Evolutionary conservation across 2,888 invertebrate genomes (phyloP).

Genomic region (Elysia crispata): DNA sequence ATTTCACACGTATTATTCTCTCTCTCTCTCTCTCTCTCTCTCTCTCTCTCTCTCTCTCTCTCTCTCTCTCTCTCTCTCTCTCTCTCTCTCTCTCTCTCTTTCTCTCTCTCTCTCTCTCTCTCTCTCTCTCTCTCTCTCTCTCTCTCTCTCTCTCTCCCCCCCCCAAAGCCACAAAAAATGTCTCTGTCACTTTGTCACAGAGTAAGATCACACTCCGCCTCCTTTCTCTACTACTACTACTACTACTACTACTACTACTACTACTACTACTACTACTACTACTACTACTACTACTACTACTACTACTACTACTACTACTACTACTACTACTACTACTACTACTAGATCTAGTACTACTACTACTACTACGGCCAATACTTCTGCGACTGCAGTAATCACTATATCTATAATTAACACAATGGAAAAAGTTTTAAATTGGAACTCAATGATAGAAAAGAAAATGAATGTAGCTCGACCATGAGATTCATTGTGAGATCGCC

Average conservation of each 20-base stretch:
- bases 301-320: background rate
- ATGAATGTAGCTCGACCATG: no score
- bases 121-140: background rate
- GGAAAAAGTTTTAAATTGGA: no score
- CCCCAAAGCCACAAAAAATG: no score
- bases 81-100: background rate
- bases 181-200: no score
- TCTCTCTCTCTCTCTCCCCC: background rate
- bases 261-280: background rate
- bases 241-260: background rate
- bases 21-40: constrained; percentile 34
- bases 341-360: no score
- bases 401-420: no score
- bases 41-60: constrained; percentile 27
- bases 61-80: constrained; percentile 27
- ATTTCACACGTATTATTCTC: background rate
- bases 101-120: background rate
- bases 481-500: no score
- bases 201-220: no score
- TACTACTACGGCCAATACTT: no score
- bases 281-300: background rate
- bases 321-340: background rate
- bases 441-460: no score
- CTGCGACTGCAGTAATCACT: no score
- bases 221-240: background rate